A percentile compares a stretch with the other conserved stretches of the same genome.
These are phyloP conservation scores for Cepaea hortensis DNA, from an alignment of 2,888 invertebrate species.

Conservation along the genomic window DNA sequence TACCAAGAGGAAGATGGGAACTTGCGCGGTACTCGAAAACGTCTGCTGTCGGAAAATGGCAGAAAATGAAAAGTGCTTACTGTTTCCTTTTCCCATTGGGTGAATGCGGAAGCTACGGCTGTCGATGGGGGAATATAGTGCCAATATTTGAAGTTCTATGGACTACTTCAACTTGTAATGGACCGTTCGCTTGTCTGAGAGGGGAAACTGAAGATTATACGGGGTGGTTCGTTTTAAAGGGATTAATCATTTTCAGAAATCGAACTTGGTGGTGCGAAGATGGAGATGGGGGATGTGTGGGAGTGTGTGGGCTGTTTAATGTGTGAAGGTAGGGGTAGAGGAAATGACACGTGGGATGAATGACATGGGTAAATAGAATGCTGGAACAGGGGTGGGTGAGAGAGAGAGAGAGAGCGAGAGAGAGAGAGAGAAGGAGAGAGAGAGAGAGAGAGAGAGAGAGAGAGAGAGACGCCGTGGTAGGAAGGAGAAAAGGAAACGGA, in stretches of 20 bases:
- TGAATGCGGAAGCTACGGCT: neutral
- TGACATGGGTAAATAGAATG: neutral
- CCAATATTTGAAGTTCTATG: conserved; percentile 26
- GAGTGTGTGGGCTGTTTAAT: neutral
- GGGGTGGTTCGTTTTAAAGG: neutral
- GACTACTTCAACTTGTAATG: conserved; percentile 20
- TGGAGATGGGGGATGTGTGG: neutral
- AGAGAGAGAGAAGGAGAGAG: neutral
- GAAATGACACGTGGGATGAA: neutral
- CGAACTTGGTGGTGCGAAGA: neutral
- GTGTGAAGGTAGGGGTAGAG: neutral
- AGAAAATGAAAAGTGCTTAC: no score
- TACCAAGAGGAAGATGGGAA: no score
- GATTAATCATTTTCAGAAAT: conserved; percentile 1
- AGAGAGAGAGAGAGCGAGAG: neutral
- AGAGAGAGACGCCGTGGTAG: neutral
- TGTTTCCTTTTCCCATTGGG: neutral
- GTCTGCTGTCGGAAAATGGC: no score
- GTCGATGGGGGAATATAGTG: conserved; percentile 17
- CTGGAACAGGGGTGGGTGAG: neutral
- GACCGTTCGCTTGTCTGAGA: neutral
- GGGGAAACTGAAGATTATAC: conserved; percentile 1
- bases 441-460: neutral
- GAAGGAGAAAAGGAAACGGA: neutral
- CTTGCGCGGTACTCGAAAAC: no score